Evolutionary conservation across 2,113 vertebrate genomes (phyloP), one percentile per base, ranked within the genome.

Genomic region (Ceuthmochares aereus): DNA sequence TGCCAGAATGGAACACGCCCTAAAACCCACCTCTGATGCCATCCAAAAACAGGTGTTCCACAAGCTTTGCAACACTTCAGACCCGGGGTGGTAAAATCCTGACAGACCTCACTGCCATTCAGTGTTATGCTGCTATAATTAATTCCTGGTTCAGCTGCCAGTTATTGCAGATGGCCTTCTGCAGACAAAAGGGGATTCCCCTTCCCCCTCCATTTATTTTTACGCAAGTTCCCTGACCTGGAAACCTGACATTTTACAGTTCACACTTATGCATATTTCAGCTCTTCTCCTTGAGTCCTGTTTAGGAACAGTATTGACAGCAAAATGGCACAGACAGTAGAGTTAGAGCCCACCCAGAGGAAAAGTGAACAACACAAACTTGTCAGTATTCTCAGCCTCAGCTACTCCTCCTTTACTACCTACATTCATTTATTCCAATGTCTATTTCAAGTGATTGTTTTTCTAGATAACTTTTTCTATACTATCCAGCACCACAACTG

Each of bases 161-260:
- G 62, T 82, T 94, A 86, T 34, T 96, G 79, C 77, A 95, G 68
- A 78, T 96, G 63, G 59, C 42, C 37, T 87, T 74, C 91, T 89
- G 85, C 78, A 90, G 70, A 78, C 62, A 88, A 95, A 93, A 74
- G 34, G 32, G 60, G 56, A 47, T 47, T 21, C 20, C 47, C 47
- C 19, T 19, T 18, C 1, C 0, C 3, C 32, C n/a, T 27, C 12
- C 18, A 36, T 74, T 94, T 89, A 67, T 78, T 92, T 90, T 87
- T 89, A 59, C 91, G 43, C 37, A 85, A 67, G 45, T 74, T 84
- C 23, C 49, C 54, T 95, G 95, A 90, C 90, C 90, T 95, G 75
- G 68, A 96, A 96, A 95, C 40, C 54, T 91, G 90, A 74, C 58
- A 84, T 96, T 97, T 94, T 89, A 92, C 90, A 25, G 73, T 86